Percentiles rank a stretch among this genome's conserved stretches.
phyloP scores from a whole-genome alignment of 2,113 vertebrate genomes.

The Poicephalus gulielmi region DNA sequence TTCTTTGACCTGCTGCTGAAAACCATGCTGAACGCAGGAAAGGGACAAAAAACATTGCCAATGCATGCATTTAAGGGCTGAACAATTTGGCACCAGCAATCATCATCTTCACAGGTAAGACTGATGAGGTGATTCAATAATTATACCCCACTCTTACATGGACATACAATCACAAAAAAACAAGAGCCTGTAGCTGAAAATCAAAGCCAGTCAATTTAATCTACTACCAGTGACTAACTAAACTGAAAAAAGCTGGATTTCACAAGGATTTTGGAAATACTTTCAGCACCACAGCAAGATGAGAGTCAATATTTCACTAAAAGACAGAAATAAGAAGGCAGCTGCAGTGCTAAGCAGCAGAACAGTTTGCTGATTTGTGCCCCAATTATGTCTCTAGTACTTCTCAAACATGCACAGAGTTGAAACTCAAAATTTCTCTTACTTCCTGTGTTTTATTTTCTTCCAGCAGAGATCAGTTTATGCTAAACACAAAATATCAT shows the following conservation, averaged over 20 bases:
- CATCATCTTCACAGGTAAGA: not conserved
- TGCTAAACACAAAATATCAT: not conserved
- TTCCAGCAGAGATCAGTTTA: not conserved
- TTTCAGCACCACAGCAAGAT: not conserved
- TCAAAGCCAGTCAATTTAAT: not conserved
- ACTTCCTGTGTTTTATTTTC: not conserved
- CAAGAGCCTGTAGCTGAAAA: not conserved
- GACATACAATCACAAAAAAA: not conserved
- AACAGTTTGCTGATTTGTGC: not conserved
- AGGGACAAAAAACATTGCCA: not conserved
- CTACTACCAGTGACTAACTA: not conserved
- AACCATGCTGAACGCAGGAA: not conserved
- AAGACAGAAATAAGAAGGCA: not conserved
- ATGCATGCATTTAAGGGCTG: not conserved
- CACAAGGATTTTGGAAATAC: not conserved
- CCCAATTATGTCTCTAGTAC: not conserved
- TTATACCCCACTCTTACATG: not conserved
- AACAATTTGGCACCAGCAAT: not conserved
- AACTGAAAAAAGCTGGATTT: not conserved
- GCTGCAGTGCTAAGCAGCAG: not conserved
- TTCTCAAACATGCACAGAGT: not conserved
- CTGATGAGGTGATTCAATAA: not conserved
- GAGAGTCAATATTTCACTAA: not conserved
- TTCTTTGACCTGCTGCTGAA: not conserved
- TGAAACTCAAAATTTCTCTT: not conserved